Percentiles rank a stretch among this genome's conserved stretches.
Conservation (phyloP, 2,888 invertebrate species). For the Eupithecia subfuscata region DNA sequence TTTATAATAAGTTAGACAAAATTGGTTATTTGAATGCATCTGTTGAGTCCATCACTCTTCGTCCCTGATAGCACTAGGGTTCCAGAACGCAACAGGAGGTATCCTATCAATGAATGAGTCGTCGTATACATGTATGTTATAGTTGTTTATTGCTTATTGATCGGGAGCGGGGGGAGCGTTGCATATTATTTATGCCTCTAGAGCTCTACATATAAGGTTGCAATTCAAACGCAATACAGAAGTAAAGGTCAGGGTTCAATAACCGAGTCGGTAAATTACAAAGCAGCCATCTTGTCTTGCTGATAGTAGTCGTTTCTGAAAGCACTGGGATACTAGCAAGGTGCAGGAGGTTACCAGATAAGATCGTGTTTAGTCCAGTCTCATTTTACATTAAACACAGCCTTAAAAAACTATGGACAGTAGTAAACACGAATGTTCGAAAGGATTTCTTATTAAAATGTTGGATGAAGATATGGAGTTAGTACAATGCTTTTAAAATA, state of each 20-base stretch:
- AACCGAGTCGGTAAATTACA: background rate
- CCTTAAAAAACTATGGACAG: background rate
- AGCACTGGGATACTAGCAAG: constrained; percentile 9
- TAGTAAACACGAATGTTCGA: background rate
- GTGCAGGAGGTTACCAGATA: background rate
- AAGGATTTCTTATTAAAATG: too few species aligned
- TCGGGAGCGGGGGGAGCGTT: background rate
- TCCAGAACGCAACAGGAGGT: constrained; percentile 15
- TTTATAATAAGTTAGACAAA: too few species aligned
- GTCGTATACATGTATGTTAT: background rate
- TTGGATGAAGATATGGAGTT: too few species aligned
- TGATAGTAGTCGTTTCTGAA: constrained; percentile 5
- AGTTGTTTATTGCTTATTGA: background rate
- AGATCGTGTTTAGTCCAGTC: background rate
- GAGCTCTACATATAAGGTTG: background rate
- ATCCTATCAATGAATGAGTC: constrained; percentile 3
- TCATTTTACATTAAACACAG: background rate
- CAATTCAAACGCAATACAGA: background rate
- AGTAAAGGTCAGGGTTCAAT: background rate
- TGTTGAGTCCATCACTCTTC: background rate
- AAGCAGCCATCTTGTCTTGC: constrained; percentile 15
- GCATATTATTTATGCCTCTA: background rate
- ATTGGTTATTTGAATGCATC: background rate
- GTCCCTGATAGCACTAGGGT: constrained; percentile 24
- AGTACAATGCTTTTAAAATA: too few species aligned